These are phyloP conservation scores for Megalops atlanticus DNA, from an alignment of 2,113 vertebrate genomes.

Conservation along the genomic window DNA sequence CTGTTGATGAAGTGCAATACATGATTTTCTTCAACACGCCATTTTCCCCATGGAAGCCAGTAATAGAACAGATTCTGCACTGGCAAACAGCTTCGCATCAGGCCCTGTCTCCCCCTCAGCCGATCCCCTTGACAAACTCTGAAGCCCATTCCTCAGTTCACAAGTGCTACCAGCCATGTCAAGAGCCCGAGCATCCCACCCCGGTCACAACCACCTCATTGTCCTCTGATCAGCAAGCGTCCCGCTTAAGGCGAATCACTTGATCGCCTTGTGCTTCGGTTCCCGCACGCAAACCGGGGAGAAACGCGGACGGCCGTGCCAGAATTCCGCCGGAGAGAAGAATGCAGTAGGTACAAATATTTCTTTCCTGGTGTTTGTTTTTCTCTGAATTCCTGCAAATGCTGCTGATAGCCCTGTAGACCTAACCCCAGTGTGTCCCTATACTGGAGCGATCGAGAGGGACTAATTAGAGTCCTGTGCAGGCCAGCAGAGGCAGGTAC, in stretches of 20 bases:
- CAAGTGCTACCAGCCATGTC: background rate
- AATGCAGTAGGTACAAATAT: background rate
- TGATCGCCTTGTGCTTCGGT: slow-evolving; percentile 71
- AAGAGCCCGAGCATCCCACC: background rate
- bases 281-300: slow-evolving; percentile 41
- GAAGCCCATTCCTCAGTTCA: background rate
- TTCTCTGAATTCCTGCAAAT: background rate
- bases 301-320: background rate
- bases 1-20: background rate
- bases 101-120: background rate
- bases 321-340: background rate
- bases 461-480: slow-evolving; percentile 31
- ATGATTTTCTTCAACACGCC: background rate
- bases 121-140: background rate
- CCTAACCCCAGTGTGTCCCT: background rate
- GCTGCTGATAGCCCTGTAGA: background rate
- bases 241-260: slow-evolving; percentile 63
- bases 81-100: background rate
- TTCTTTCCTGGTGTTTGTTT: background rate
- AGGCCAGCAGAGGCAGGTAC: slow-evolving; percentile 39
- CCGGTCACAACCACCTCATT: slow-evolving; percentile 61
- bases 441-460: background rate
- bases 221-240: slow-evolving; percentile 47
- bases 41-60: background rate
- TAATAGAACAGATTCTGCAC: background rate